phyloP scores from a whole-genome alignment of 2,113 vertebrate species.

The Cyrtonyx montezumae region DNA sequence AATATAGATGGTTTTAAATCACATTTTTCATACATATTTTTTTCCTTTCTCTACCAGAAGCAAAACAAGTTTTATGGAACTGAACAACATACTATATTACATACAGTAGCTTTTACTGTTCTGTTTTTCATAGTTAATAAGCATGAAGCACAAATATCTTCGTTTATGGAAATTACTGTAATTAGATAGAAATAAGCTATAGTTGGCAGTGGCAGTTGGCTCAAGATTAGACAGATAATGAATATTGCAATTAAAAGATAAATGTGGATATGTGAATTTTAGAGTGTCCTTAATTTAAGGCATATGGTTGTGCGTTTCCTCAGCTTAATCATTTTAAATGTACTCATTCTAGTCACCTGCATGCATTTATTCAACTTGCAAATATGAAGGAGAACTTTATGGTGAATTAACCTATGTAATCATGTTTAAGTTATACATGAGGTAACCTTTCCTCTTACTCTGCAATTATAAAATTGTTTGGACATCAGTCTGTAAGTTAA shows the following conservation, averaged over 20 bases:
- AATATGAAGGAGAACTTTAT: neutral
- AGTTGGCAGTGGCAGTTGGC: neutral
- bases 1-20: neutral
- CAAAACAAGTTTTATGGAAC: neutral
- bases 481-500: neutral
- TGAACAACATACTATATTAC: neutral
- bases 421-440: neutral
- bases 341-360: neutral
- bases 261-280: neutral
- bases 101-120: neutral
- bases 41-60: neutral
- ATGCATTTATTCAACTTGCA: neutral
- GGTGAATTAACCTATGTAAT: neutral
- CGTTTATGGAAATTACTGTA: neutral
- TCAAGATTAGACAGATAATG: neutral
- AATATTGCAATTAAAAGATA: neutral
- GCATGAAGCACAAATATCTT: neutral
- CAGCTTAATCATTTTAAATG: neutral
- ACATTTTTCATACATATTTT: neutral
- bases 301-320: neutral
- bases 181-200: neutral
- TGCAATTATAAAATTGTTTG: neutral
- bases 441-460: neutral
- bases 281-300: neutral
- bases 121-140: neutral